Percentiles rank a stretch among this genome's conserved stretches.
Evolutionary conservation across 1,140 invertebrate genomes (phyloP).

Genomic region (Drosophila auraria): DNA sequence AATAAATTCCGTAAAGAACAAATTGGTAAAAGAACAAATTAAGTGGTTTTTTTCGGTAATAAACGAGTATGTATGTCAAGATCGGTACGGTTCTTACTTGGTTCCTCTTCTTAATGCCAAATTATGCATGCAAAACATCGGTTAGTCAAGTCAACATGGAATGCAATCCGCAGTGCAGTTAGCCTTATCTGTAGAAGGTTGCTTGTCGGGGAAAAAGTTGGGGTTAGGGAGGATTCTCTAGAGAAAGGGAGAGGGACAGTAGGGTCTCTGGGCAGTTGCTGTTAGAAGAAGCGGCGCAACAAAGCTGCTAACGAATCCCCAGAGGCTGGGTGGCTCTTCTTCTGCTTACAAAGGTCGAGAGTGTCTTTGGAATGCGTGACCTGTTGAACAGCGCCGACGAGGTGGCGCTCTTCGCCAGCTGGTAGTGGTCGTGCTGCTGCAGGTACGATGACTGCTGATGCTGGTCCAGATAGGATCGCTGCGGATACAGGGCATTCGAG

Average conservation of each 20-base stretch:
- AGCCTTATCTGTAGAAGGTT: constrained; percentile 47
- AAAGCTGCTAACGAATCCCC: constrained; percentile 50
- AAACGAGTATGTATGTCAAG: background rate
- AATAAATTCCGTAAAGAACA: background rate
- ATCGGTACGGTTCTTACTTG: constrained; percentile 17
- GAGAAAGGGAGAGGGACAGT: constrained; percentile 3
- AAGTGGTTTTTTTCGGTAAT: constrained; percentile 20
- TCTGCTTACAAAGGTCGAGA: constrained; percentile 85
- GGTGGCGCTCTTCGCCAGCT: constrained; percentile 81
- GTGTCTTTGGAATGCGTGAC: constrained; percentile 85
- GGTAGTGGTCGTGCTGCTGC: constrained; percentile 75
- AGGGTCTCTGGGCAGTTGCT: constrained; percentile 24
- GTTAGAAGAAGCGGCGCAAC: constrained; percentile 42
- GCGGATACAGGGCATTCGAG: constrained; percentile 59
- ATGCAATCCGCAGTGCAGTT: constrained; percentile 51
- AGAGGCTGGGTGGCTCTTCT: constrained; percentile 19
- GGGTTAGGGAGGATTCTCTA: background rate
- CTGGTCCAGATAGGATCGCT: constrained; percentile 61
- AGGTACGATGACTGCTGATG: constrained; percentile 60
- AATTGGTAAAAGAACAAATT: constrained; percentile 59
- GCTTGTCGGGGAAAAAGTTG: constrained; percentile 21
- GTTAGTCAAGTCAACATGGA: constrained; percentile 63
- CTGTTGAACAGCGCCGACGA: constrained; percentile 82
- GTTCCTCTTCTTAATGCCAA: background rate
- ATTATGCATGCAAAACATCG: constrained; percentile 31